Base-by-base conservation (phyloP, 2,797 vertebrate genomes). In the Propithecus perrieri region DNA sequence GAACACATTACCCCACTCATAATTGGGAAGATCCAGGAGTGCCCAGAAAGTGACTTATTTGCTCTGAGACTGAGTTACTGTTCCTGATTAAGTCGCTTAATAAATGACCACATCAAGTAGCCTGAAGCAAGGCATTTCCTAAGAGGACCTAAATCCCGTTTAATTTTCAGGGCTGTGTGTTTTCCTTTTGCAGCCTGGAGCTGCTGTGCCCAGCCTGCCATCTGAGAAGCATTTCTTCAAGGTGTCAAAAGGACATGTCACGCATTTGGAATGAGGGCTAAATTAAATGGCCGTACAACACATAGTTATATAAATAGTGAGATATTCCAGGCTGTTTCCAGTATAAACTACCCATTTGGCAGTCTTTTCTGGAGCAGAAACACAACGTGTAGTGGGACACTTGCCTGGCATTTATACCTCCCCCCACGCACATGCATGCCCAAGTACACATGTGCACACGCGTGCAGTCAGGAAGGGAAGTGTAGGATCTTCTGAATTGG, bases 231-330 rank as follows among this genome's bases (percentile, higher is more conserved):
- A 43, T 98, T 99, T 98, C 97, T 98, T 97, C 97, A 98, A 98
- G 98, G 98, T 98, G 98, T 99, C 98, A 98, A 97, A 98, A 97
- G 96, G 98, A 97, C 84, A 97, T 98, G 98, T 98, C 98, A 98
- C 98, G 95, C 91, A 96, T 98, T 98, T 98, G 98, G 98, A 99
- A 99, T 98, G 98, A 99, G 95, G 96, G 97, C 92, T 98, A 98
- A 98, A 98, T 98, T 98, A 98, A 99, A 98, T 97, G 97, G 96
- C 97, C 90, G 63, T 98, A 98, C 93, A 97, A 92, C 74, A 65
- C 96, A 95, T 84, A 97, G 97, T 98, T 98, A 95, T 95, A 97
- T 98, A 98, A 98, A 98, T 97, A 98, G 98, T 78, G 94, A 98
- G 97, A 97, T 98, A 98, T 89, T 86, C 93, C 59, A 0, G 85